Base-by-base conservation (phyloP, 2,888 invertebrate species). In the Nemotelus pantherinus region DNA sequence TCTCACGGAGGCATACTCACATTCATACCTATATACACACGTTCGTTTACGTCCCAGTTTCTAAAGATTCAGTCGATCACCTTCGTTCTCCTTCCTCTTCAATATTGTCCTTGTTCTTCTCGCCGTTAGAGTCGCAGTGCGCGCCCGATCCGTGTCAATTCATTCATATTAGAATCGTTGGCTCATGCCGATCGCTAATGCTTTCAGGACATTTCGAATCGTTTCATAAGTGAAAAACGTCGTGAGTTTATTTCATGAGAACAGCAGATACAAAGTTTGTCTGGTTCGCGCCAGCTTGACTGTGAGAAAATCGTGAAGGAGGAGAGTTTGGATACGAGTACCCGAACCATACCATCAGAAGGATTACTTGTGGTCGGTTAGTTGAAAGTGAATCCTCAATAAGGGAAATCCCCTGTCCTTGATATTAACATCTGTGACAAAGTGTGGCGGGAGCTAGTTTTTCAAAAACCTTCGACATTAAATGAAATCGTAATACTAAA, bases 201-300 rank as follows among this genome's bases (percentile, higher is more conserved):
- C 47, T n/a, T 50, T 44, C 57, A 74, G 74, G 74, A 74, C 60
- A 43, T 74, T 63, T 63, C 74, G 74, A 43, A 48, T 60, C 60
- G 50, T 39, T 25, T 55, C 48, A 47, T 41, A 48, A 39, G 25
- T 41, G 39, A 60, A 63, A 25, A 41, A 9, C 63, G 60, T 60
- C 63, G 74, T 74, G 74, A 25, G 3, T 57, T 9, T 2, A 25
- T 25, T 25, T 25, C 25, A 25, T 25, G 25, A 1, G 25, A 25
- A 25, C 25, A 9, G 5, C 55, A 57, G 41, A 57, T 25, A 9
- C 39, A 39, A 55, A 71, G 43, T 44, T 71, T 9, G 58, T 7
- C 10, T 7, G 44, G 25, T 25, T 55, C 60, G 74, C 60, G 41
- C 48, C 60, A 25, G 6, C 41, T n/a, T 1, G 25, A 25, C 25